Base-by-base conservation (phyloP, 1,140 invertebrate species). In the Scaptomyza montana region DNA sequence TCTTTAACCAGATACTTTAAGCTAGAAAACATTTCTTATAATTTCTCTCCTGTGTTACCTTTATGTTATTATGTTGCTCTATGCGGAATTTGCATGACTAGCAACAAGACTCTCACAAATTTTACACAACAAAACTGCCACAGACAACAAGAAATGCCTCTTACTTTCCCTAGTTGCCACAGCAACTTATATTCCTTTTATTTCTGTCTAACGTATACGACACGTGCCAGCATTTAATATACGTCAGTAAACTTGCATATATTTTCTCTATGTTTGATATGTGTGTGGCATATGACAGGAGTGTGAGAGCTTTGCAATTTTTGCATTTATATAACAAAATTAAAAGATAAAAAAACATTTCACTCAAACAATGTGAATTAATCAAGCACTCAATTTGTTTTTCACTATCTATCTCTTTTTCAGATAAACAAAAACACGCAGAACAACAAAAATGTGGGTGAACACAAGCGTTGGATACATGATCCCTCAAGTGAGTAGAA, bases 401-500 rank as follows among this genome's bases (percentile, higher is more conserved):
- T 53, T 50, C 13, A 45, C 47, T 77, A 28, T 56, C 36, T 50
- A 36, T 41, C 46, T 54, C 19, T 13, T 43, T 49, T 45, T 6
- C 68, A 90, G 89, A 90, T 90, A 60, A 90, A 90, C 70, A 90
- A 81, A 79, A 90, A 90, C 39, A 85, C 84, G 54, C 87, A 90
- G 57, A 69, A 30, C 63, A 86, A 68, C 49, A 87, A 89, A 64
- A 84, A 89, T 66, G 47, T 86, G 94, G 95, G 91, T 25, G 82
- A 91, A 57, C 90, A 74, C 55, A 96, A 96, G 79, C 93, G 94
- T 90, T 96, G 95, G 95, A 95, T 95, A 85, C 95, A 95, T 80
- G 95, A 96, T 92, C 95, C 95, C 4, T 94, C 94, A 86, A 96
- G 95, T 96, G 91, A 95, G 95, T 95, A 72, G 49, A 12, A 59